Evolutionary conservation across 2,113 vertebrate species (phyloP).

Genomic region (Hiodon tergisus): DNA sequence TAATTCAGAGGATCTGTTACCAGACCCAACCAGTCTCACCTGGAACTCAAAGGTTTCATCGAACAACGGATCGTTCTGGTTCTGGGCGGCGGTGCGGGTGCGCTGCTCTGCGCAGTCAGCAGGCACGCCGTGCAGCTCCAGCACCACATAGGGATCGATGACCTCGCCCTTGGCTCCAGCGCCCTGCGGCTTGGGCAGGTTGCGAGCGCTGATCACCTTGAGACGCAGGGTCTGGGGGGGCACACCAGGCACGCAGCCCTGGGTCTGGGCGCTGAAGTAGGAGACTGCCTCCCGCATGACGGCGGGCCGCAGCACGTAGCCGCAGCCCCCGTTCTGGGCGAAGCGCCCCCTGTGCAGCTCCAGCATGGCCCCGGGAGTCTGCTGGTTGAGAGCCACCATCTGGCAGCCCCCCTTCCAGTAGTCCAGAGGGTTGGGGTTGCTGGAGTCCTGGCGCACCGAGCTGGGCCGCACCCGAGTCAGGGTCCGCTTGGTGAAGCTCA

Average conservation of each 20-base stretch:
- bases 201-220: conserved; percentile 95
- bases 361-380: conserved; percentile 94
- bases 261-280: conserved; percentile 93
- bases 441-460: conserved; percentile 89
- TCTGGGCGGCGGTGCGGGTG: conserved; percentile 90
- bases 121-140: conserved; percentile 93
- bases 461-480: conserved; percentile 87
- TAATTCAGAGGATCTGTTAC: too few relatives aligned
- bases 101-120: conserved; percentile 89
- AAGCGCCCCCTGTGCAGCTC: conserved; percentile 92
- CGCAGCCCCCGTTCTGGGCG: conserved; percentile 85
- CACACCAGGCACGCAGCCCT: conserved; percentile 87
- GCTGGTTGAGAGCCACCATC: conserved; percentile 93
- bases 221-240: conserved; percentile 86
- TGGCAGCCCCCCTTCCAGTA: conserved; percentile 98
- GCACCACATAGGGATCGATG: conserved; percentile 92
- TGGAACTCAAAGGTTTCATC: conserved; percentile 97
- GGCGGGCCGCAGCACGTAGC: conserved; percentile 86
- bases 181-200: conserved; percentile 93
- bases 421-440: conserved; percentile 93
- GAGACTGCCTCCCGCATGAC: conserved; percentile 94
- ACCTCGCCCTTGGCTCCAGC: conserved; percentile 95
- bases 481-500: conserved; percentile 89
- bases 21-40: conserved; percentile 37
- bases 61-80: conserved; percentile 92